Conservation (phyloP, 1,140 invertebrate species). For the Spodoptera frugiperda region DNA sequence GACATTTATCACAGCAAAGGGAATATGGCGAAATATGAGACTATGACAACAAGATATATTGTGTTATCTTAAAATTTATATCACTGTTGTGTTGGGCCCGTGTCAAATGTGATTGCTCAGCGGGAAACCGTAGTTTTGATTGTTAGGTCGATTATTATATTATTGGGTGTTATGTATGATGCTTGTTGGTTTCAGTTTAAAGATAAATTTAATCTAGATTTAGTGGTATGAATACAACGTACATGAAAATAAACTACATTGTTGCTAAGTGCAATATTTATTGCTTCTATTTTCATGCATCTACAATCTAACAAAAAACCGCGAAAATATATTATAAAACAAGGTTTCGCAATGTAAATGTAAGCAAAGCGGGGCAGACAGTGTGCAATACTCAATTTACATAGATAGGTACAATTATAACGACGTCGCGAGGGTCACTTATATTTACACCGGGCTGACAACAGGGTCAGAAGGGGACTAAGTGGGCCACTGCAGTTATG, state of each 20-base stretch:
- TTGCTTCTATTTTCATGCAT: too few species aligned
- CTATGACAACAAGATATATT: not conserved
- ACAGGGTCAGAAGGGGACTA: constrained; percentile 49
- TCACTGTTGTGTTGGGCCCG: not conserved
- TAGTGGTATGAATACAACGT: too few species aligned
- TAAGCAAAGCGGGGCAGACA: constrained; percentile 5
- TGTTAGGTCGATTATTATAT: too few species aligned
- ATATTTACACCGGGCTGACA: constrained; percentile 35
- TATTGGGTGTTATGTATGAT: too few species aligned
- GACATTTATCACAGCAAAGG: constrained; percentile 3
- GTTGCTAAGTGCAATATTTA: too few species aligned
- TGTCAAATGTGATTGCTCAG: too few species aligned
- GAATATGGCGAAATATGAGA: not conserved
- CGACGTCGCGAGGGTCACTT: constrained; percentile 37
- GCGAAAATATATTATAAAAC: constrained; percentile 5
- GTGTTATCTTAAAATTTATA: constrained; percentile 18
- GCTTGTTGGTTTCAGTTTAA: too few species aligned
- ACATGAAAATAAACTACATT: too few species aligned
- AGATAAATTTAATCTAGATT: too few species aligned
- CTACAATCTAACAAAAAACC: not conserved
- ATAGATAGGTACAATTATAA: constrained; percentile 46
- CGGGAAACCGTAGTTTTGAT: too few species aligned
- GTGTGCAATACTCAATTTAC: constrained; percentile 25
- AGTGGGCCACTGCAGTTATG: constrained; percentile 54
- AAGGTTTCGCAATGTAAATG: constrained; percentile 2